Base-by-base conservation (phyloP, 2,797 vertebrate species). In the Arrhamphus sclerolepis region DNA sequence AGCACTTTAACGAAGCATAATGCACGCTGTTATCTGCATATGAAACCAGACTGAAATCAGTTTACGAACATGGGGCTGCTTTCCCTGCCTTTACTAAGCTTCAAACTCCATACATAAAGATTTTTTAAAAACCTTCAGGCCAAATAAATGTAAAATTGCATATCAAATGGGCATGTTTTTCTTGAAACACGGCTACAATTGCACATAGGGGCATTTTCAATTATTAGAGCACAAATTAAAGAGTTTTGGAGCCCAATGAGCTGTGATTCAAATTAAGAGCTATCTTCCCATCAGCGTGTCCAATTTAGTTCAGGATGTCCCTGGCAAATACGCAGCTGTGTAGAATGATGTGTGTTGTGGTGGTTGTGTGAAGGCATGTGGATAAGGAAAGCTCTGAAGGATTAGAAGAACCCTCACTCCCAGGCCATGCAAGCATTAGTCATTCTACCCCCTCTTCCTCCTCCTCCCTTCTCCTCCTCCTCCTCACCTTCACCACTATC, bases 391-490 rank as follows among this genome's bases (percentile, higher is more conserved):
- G 78, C 86, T 87, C 83, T 19, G 66, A 88, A 90, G 85, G 81
- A 89, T 89, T 84, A 82, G 74, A 75, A 70, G 75, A 88, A 84
- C 73, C 72, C 84, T 80, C 61, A 77, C 82, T 91, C 83, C 85
- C 89, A 80, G 81, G 83, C 85, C 77, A 80, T 65, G 68, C 46
- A 66, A 67, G 34, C 88, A 93, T 92, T 92, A 91, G 87, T 92
- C 87, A 89, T 89, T 84, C 79, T 29, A 57, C 81, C 80, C 34
- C 34, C 34, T 14, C 13, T 14, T 67, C 72, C 80, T 65, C 72
- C 69, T 59, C 56, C 64, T 71, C 70, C 72, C 69, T 61, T 56
- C 64, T 72, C 72, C 65, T 77, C 79, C 71, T 56, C 72, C 68
- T 42, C 75, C 76, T 88, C 82, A 90, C 83, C 86, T 84, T 83